Evolutionary conservation across 1,140 invertebrate species (phyloP).

Genomic region (Zaprionus ornatus): DNA sequence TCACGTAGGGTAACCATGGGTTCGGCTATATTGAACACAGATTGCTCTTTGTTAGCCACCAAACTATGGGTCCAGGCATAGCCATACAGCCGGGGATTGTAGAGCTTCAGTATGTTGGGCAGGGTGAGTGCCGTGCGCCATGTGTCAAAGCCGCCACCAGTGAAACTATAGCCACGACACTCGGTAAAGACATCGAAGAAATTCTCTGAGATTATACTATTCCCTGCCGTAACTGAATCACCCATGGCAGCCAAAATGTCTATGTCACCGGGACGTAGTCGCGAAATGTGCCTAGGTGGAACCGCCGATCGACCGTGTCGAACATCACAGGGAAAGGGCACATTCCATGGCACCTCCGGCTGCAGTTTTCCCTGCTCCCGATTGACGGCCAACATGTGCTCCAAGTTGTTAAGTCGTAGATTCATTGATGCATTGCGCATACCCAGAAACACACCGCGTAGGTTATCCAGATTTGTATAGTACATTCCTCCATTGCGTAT

Average conservation of each 20-base stretch:
- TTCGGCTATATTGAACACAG: conserved; percentile 87
- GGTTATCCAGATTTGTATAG: conserved; percentile 30
- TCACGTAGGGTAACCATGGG: conserved; percentile 85
- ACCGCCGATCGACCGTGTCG: conserved; percentile 58
- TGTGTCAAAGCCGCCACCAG: conserved; percentile 85
- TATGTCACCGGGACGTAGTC: conserved; percentile 87
- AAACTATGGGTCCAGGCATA: conserved; percentile 84
- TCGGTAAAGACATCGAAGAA: conserved; percentile 54
- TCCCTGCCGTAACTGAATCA: conserved; percentile 87
- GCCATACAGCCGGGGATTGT: conserved; percentile 86
- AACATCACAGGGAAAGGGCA: conserved; percentile 47
- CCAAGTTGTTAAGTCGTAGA: not conserved
- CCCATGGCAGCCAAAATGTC: conserved; percentile 88
- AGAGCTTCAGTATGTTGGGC: conserved; percentile 86
- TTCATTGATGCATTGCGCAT: conserved; percentile 18
- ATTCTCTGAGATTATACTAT: conserved; percentile 78
- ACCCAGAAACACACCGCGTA: not conserved
- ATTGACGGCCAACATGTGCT: conserved; percentile 11
- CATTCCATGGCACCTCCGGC: conserved; percentile 3
- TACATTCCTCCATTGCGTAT: conserved; percentile 23
- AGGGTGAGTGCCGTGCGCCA: conserved; percentile 86
- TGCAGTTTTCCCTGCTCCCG: conserved; percentile 43
- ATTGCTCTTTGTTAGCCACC: conserved; percentile 52
- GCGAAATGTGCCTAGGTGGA: conserved; percentile 80
- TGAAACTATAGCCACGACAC: conserved; percentile 55